phyloP scores from a whole-genome alignment of 2,888 invertebrate genomes.

The Vandiemenella viatica region DNA sequence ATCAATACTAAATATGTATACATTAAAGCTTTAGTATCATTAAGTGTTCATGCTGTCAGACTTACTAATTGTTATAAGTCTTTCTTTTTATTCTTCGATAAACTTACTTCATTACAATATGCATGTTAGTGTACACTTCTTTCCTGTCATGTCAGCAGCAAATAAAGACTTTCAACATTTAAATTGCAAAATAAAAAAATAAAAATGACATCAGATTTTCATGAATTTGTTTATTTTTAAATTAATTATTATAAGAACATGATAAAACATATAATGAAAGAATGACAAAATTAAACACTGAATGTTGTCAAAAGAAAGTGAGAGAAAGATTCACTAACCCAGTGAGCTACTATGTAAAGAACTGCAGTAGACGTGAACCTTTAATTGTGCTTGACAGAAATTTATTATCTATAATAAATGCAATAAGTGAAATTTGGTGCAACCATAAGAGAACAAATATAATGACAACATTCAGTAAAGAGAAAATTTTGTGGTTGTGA shows the following conservation, averaged over 20 bases:
- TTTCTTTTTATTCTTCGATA: too few relatives aligned
- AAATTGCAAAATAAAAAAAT: too few relatives aligned
- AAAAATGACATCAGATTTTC: too few relatives aligned
- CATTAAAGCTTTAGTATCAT: conserved; percentile 12
- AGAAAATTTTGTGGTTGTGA: too few relatives aligned
- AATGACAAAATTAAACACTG: conserved; percentile 11
- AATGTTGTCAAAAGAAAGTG: conserved; percentile 13
- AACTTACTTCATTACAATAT: too few relatives aligned
- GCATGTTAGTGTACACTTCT: too few relatives aligned
- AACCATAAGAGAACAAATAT: background rate
- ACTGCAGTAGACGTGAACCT: background rate
- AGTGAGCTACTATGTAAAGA: background rate
- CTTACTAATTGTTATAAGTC: too few relatives aligned
- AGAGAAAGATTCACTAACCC: conserved; percentile 1
- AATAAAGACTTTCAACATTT: too few relatives aligned
- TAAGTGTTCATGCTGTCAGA: too few relatives aligned
- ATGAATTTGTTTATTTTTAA: too few relatives aligned
- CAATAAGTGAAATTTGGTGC: conserved; percentile 7
- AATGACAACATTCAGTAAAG: conserved; percentile 15
- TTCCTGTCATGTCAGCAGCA: too few relatives aligned
- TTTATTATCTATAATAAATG: background rate
- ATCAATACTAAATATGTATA: conserved; percentile 16
- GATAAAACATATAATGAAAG: conserved; percentile 5
- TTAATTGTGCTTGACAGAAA: conserved; percentile 4
- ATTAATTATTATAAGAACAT: too few relatives aligned